Evolutionary conservation across 2,888 invertebrate species (phyloP).

Genomic region (Glaucopsyche alexis): DNA sequence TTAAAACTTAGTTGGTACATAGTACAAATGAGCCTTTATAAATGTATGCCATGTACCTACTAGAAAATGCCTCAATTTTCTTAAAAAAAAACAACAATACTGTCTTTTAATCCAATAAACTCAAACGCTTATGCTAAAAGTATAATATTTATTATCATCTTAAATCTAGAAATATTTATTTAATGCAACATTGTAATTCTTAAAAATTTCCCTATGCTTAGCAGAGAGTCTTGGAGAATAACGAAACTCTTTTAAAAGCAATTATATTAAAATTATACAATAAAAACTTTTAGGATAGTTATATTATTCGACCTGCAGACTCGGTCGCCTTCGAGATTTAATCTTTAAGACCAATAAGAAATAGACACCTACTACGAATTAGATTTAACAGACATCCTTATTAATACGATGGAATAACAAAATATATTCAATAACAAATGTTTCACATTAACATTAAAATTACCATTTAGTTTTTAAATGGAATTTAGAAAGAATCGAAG

Average conservation of each 20-base stretch:
- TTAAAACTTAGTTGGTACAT: no score
- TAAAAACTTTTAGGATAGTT: background rate
- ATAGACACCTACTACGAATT: conserved; percentile 16
- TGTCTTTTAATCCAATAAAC: background rate
- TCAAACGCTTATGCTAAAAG: background rate
- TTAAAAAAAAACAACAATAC: background rate
- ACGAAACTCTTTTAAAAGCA: conserved; percentile 4
- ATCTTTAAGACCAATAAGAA: conserved; percentile 16
- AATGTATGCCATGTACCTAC: background rate
- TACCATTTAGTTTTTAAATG: conserved; percentile 37
- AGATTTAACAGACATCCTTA: conserved; percentile 1
- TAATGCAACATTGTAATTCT: conserved; percentile 28
- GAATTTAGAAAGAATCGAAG: conserved; percentile 40
- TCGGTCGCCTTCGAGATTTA: background rate
- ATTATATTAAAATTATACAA: conserved; percentile 21
- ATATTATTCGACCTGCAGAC: conserved; percentile 15
- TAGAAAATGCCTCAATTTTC: background rate
- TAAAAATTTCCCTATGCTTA: conserved; percentile 20
- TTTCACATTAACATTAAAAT: conserved; percentile 37
- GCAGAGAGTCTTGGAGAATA: conserved; percentile 19
- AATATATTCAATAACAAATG: conserved; percentile 28
- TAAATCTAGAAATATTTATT: conserved; percentile 26
- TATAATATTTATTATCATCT: background rate
- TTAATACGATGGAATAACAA: conserved; percentile 16
- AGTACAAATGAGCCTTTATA: background rate